Evolutionary conservation across 2,113 vertebrate species (phyloP).

Genomic region (Semicossyphus pulcher): DNA sequence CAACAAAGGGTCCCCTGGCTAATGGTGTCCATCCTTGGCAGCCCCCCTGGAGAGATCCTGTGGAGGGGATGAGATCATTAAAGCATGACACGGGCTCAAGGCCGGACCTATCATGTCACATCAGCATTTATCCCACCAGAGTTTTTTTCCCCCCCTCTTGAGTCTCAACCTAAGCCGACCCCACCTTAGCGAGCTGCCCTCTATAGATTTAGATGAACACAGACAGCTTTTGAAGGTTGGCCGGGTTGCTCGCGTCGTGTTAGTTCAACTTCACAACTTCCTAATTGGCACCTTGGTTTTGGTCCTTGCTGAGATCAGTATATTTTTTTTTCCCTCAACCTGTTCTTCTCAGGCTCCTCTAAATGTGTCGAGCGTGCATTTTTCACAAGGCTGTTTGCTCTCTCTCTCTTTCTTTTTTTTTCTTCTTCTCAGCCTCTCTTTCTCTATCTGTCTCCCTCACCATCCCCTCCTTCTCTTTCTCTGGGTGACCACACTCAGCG

Average conservation of each 20-base stretch:
- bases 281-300: slow-evolving; percentile 84
- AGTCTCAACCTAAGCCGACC: slow-evolving; percentile 55
- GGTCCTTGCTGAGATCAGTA: slow-evolving; percentile 85
- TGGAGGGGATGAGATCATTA: slow-evolving; percentile 73
- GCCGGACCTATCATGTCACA: slow-evolving; percentile 68
- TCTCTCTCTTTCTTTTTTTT: slow-evolving; percentile 28
- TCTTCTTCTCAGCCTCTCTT: slow-evolving; percentile 24
- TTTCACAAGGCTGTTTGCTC: slow-evolving; percentile 77
- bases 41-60: slow-evolving; percentile 61
- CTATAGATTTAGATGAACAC: slow-evolving; percentile 63
- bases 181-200: slow-evolving; percentile 43
- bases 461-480: slow-evolving; percentile 67
- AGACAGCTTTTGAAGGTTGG: slow-evolving; percentile 71
- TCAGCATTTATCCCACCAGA: slow-evolving; percentile 70
- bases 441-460: slow-evolving; percentile 54
- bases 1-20: slow-evolving; percentile 75
- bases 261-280: slow-evolving; percentile 78
- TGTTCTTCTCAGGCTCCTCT: slow-evolving; percentile 78
- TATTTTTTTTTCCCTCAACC: slow-evolving; percentile 52
- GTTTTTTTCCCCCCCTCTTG: background rate
- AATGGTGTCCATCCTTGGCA: slow-evolving; percentile 77
- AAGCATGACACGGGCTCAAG: slow-evolving; percentile 69
- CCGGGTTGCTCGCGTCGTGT: slow-evolving; percentile 69
- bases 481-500: slow-evolving; percentile 82
- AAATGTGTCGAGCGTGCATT: slow-evolving; percentile 83